Evolutionary conservation across 1,140 invertebrate genomes (phyloP).

Genomic region (Ectropis grisescens): DNA sequence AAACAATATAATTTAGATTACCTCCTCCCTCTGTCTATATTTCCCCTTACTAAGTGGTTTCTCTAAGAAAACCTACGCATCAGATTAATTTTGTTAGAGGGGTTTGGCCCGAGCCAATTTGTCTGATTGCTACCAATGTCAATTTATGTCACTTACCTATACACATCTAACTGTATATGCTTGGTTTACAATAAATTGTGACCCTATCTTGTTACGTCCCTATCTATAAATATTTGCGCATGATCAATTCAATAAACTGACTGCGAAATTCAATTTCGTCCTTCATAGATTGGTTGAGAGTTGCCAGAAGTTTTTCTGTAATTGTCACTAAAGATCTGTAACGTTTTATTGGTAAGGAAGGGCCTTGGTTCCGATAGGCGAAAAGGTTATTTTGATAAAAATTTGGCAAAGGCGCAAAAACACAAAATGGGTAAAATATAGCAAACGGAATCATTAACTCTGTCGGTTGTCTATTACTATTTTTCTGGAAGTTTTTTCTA

Average conservation of each 20-base stretch:
- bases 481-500: too few species aligned
- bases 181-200: constrained; percentile 66
- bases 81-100: constrained; percentile 63
- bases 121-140: constrained; percentile 67
- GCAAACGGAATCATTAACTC: too few species aligned
- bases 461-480: too few species aligned
- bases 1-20: constrained; percentile 21
- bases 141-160: constrained; percentile 57
- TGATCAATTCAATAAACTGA: constrained; percentile 62
- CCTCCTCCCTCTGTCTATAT: constrained; percentile 24
- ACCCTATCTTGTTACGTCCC: constrained; percentile 55
- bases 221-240: constrained; percentile 67
- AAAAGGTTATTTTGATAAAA: too few species aligned
- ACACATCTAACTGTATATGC: constrained; percentile 27
- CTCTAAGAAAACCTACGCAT: constrained; percentile 61
- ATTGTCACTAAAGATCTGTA: constrained; percentile 5
- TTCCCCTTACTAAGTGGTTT: constrained; percentile 42
- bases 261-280: constrained; percentile 33
- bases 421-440: too few species aligned
- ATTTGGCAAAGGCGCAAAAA: too few species aligned
- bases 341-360: neutral
- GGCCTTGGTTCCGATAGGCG: neutral
- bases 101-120: constrained; percentile 64
- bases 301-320: constrained; percentile 29
- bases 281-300: too few species aligned